Conservation (phyloP, 2,797 vertebrate species). For the Rhyacichthys aspro region DNA sequence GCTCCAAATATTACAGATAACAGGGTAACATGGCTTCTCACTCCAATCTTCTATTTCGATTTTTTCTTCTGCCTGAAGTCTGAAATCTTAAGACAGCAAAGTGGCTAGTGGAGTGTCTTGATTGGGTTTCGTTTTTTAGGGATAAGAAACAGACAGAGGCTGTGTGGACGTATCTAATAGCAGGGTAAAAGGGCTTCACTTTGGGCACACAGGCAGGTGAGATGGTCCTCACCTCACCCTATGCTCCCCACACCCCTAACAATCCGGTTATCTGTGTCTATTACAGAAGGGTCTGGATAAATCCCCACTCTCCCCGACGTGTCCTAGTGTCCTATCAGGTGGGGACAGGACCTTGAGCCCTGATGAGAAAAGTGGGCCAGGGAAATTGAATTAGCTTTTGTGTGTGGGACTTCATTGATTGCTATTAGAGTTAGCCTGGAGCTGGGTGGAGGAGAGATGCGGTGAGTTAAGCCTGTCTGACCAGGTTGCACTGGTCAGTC, state of each 20-base stretch:
- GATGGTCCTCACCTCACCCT: conserved; percentile 57
- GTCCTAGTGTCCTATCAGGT: conserved; percentile 75
- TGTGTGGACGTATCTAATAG: conserved; percentile 43
- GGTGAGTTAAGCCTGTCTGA: conserved; percentile 66
- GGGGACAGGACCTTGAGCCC: conserved; percentile 76
- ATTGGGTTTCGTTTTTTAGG: conserved; percentile 66
- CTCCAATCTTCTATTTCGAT: conserved; percentile 26
- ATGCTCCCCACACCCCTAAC: conserved; percentile 52
- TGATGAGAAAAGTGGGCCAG: conserved; percentile 75
- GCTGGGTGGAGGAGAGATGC: conserved; percentile 53
- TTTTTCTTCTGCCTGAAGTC: conserved; percentile 61
- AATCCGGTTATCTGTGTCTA: conserved; percentile 85
- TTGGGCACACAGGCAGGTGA: conserved; percentile 75
- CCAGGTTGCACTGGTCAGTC: conserved; percentile 22
- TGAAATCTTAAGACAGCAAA: conserved; percentile 65
- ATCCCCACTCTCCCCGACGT: conserved; percentile 71
- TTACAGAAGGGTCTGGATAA: conserved; percentile 74
- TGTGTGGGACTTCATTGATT: conserved; percentile 78
- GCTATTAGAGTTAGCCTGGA: conserved; percentile 72
- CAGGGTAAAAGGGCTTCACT: conserved; percentile 53
- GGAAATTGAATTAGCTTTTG: conserved; percentile 81
- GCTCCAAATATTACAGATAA: no score
- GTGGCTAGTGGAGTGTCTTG: conserved; percentile 60
- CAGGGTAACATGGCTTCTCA: not conserved
- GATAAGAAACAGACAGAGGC: conserved; percentile 25